These are phyloP conservation scores for Hirundichthys speculiger DNA, from an alignment of 2,113 vertebrate species.

Conservation along the genomic window DNA sequence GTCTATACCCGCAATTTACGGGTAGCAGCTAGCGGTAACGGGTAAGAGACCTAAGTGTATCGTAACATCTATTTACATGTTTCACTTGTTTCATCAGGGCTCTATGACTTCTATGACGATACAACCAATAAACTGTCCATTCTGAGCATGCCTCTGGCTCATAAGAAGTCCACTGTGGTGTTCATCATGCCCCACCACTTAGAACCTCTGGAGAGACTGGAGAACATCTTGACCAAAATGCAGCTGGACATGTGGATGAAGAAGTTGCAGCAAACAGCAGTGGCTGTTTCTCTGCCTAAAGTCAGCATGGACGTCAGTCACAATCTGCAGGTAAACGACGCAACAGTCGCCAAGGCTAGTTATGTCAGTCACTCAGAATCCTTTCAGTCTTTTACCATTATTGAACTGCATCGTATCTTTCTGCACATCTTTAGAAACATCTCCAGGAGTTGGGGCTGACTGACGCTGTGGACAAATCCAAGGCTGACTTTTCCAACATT, in stretches of 20 bases:
- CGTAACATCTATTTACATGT: not conserved
- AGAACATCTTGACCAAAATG: slow-evolving; percentile 90
- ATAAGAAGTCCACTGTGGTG: slow-evolving; percentile 91
- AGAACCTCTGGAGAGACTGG: slow-evolving; percentile 89
- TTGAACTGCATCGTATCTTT: not conserved
- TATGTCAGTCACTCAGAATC: not conserved
- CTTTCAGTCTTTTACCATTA: too few species aligned
- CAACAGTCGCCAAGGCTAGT: not conserved
- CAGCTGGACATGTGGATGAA: slow-evolving; percentile 90
- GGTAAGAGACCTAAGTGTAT: too few species aligned
- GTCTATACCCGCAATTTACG: too few species aligned
- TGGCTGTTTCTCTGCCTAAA: slow-evolving; percentile 95
- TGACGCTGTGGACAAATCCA: slow-evolving; percentile 92
- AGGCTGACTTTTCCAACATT: slow-evolving; percentile 95
- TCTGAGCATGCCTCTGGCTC: slow-evolving; percentile 92
- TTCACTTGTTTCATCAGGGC: too few species aligned
- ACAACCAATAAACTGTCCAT: slow-evolving; percentile 84
- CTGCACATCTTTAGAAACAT: slow-evolving; percentile 86
- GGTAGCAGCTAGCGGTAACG: too few species aligned
- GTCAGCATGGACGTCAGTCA: slow-evolving; percentile 92
- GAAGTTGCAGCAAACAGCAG: slow-evolving; percentile 87
- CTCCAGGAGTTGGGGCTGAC: slow-evolving; percentile 89
- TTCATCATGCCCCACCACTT: slow-evolving; percentile 91
- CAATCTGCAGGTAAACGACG: slow-evolving; percentile 85
- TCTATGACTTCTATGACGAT: slow-evolving; percentile 89